phyloP scores from a whole-genome alignment of 2,888 invertebrate species.

The Aproaerema taeniolella region DNA sequence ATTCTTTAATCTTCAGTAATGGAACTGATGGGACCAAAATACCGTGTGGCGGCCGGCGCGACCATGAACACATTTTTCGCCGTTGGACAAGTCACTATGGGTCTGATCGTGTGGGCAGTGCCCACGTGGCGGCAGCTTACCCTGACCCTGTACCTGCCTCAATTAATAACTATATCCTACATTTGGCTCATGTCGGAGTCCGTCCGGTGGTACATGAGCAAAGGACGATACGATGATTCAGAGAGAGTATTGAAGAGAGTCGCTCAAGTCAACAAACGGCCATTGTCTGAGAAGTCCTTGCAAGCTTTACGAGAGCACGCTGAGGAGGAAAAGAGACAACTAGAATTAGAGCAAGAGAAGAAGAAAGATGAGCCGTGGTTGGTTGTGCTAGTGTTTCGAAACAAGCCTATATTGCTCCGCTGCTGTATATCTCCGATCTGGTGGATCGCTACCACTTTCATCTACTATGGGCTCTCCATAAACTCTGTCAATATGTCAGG shows the following conservation, averaged over 20 bases:
- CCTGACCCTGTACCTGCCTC: conserved; percentile 80
- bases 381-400: conserved; percentile 42
- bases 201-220: conserved; percentile 85
- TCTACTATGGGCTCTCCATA: conserved; percentile 82
- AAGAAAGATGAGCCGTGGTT: conserved; percentile 64
- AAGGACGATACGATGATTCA: conserved; percentile 80
- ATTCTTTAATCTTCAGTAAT: conserved; percentile 65
- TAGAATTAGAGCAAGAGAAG: conserved; percentile 23
- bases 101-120: conserved; percentile 81
- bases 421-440: conserved; percentile 67
- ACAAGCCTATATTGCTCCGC: conserved; percentile 40
- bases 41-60: conserved; percentile 82
- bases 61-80: conserved; percentile 83
- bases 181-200: conserved; percentile 82
- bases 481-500: conserved; percentile 81
- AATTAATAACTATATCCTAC: conserved; percentile 78
- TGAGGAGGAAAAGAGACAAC: conserved; percentile 34
- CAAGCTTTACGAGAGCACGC: conserved; percentile 33
- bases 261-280: conserved; percentile 75
- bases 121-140: conserved; percentile 83
- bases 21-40: conserved; percentile 84
- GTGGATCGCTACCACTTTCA: conserved; percentile 81
- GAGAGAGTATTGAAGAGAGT: conserved; percentile 78
- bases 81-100: conserved; percentile 81
- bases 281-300: conserved; percentile 44